These are phyloP conservation scores for Anneissia japonica DNA, from an alignment of 35 echinoderm and acorn worm genomes.

Conservation along the genomic window DNA sequence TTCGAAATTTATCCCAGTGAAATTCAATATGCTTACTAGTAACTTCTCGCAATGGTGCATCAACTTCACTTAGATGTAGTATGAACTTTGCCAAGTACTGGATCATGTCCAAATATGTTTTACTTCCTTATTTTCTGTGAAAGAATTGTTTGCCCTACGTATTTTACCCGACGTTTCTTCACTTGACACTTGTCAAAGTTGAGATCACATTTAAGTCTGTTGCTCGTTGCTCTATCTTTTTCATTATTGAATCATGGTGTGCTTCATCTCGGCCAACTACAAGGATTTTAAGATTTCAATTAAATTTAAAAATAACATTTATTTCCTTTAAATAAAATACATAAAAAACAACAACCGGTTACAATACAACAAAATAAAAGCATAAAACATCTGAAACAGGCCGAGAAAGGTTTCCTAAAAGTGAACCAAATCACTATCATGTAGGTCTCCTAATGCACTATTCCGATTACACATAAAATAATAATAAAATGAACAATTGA, in stretches of 20 bases:
- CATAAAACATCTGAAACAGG: too few species aligned
- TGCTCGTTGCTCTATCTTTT: slow-evolving; percentile 44
- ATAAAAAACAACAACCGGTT: too few species aligned
- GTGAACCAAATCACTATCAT: too few species aligned
- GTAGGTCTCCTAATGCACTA: too few species aligned
- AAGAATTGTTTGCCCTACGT: slow-evolving; percentile 58
- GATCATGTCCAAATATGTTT: slow-evolving; percentile 45
- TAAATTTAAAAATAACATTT: too few species aligned
- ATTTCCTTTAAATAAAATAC: too few species aligned
- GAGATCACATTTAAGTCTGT: slow-evolving; percentile 67
- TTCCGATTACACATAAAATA: too few species aligned
- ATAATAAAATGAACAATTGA: too few species aligned
- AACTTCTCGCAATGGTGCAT: slow-evolving; percentile 40
- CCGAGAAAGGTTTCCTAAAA: too few species aligned
- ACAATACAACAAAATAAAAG: too few species aligned
- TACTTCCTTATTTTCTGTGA: slow-evolving; percentile 53
- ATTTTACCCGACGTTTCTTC: slow-evolving; percentile 52
- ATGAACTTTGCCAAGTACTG: slow-evolving; percentile 74
- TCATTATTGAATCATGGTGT: slow-evolving; percentile 42
- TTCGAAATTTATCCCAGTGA: slow-evolving; percentile 47
- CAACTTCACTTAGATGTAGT: slow-evolving; percentile 45
- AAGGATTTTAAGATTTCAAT: too few species aligned
- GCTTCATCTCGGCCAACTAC: slow-evolving; percentile 33
- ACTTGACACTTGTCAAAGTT: slow-evolving; percentile 71
- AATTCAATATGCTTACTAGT: slow-evolving; percentile 28